phyloP scores from a whole-genome alignment of 2,888 invertebrate genomes.

The Drosophila quinaria region DNA sequence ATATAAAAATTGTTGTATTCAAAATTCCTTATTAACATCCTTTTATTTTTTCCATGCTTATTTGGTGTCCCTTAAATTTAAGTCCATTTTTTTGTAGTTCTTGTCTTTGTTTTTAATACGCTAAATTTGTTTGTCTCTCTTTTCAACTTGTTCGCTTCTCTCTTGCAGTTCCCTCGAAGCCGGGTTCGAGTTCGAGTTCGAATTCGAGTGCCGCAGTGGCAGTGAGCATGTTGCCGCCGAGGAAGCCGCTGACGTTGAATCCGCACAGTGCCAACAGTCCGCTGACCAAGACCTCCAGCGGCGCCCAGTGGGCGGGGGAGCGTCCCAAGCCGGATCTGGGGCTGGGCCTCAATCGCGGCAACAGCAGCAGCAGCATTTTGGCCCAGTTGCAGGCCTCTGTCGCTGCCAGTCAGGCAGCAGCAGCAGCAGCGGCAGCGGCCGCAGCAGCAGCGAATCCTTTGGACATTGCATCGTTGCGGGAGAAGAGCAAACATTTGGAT shows the following conservation, averaged over 20 bases:
- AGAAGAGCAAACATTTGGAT: slow-evolving; percentile 95
- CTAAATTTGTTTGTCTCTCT: no score
- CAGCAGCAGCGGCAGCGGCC: slow-evolving; percentile 33
- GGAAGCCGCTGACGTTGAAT: slow-evolving; percentile 79
- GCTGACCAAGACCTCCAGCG: slow-evolving; percentile 82
- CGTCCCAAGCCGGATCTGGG: slow-evolving; percentile 78
- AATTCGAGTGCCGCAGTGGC: slow-evolving; percentile 40
- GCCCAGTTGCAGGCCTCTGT: slow-evolving; percentile 83
- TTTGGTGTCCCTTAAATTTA: no score
- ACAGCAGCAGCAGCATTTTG: slow-evolving; percentile 79
- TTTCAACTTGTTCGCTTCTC: neutral
- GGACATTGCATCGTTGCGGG: slow-evolving; percentile 93
- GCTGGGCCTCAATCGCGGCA: slow-evolving; percentile 61
- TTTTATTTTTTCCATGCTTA: no score
- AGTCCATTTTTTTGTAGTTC: no score
- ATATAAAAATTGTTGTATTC: no score
- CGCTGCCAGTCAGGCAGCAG: slow-evolving; percentile 55
- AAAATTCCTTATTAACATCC: no score
- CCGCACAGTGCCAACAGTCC: slow-evolving; percentile 78
- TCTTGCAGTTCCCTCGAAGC: slow-evolving; percentile 84
- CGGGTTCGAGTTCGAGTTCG: slow-evolving; percentile 36
- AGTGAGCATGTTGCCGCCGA: slow-evolving; percentile 71
- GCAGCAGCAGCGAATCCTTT: slow-evolving; percentile 85
- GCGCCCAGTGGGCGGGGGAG: slow-evolving; percentile 84
- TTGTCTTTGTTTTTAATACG: no score